Base-by-base conservation (phyloP, 2,113 vertebrate genomes). In the Pagrus major region DNA sequence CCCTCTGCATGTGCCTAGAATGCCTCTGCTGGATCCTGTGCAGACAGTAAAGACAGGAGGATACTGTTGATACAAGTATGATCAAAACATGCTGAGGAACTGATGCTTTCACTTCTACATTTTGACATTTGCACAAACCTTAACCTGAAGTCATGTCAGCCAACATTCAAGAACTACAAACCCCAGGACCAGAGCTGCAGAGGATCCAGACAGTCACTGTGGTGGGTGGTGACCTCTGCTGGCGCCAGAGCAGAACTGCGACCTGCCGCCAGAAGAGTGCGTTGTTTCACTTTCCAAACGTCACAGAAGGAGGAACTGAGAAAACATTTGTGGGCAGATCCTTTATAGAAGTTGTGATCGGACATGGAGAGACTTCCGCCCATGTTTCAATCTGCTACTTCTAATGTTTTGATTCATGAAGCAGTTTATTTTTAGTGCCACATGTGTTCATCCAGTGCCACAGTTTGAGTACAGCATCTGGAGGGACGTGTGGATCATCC, bases 251-350 rank as follows among this genome's bases (percentile, higher is more conserved):
- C 33, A 21, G 21, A 44, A 47, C 27, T 59, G 61, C 39, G 4
- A 0, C 9, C 5, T 3, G 1, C 16, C 11, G 3, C 8, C 18
- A 29, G 18, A 15, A 6, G 0, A 6, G 5, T 10, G 12, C 6
- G 3, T 14, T 56, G 1, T 91, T 92, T 88, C 87, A 71, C 56
- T 91, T 94, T 93, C 86, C 2, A 47, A 67, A 91, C 88, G 88
- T 88, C 88, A 91, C 55, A 5, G 42, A 9, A 31, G 16, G 8
- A 10, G 54, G 80, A 80, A 47, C 2, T 3, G 29, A 27, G 31
- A 21, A 25, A 7, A 2, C 0, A 27, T 7, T 3, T 3, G 6
- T 20, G 35, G 27, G 12, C 21, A 47, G 27, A 55, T 15, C 4
- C 3, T 6, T 0, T 6, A 0, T 1, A 55, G 4, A 5, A 37